Evolutionary conservation across 2,888 invertebrate genomes (phyloP), one percentile per base, ranked within the genome.

Genomic region (Prionchulus punctatus): DNA sequence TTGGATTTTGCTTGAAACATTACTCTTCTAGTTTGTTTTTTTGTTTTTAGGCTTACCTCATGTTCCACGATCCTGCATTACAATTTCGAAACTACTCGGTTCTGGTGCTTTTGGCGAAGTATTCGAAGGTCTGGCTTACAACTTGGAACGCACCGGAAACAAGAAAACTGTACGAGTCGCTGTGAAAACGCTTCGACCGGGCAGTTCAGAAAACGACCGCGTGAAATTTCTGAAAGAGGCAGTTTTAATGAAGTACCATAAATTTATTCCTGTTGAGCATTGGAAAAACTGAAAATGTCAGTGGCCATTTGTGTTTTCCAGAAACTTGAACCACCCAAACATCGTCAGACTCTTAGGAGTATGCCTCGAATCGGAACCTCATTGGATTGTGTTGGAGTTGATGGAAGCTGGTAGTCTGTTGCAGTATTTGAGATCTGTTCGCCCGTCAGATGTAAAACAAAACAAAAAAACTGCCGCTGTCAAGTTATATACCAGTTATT

Each of bases 101-200:
- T 86, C 87, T 58, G 96, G 96, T 0, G 92, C 92, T 0, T 98
- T 96, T 68, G 96, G 96, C 0, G 91, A 94, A 74, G 96, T 96
- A 1, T 91, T 86, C 70, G 89, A 91, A 75, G 96, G 94, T 0
- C 78, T 84, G 59, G 86, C 88, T 0, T 79, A 80, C 62, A 80
- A 83, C 62, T 75, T 84, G 47, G 66, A 71, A 0, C 79, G 79
- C 54, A 76, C 75, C 36, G 77, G 77, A 26, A n/a, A n/a, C n/a
- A 67, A 65, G 67, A 28, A 81, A 81, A 57, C 83, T 81, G 23
- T 62, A 1, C 82, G 83, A 67, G 89, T 92, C n/a, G 92, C 92
- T 15, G 84, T 92, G 36, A 92, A 92, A 84, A 91, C 89, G 0
- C 76, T 96, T 54, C 80, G 89, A 48, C 89, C 92, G 73, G 89